Evolutionary conservation across 2,113 vertebrate genomes (phyloP).

Genomic region (Mus musculus): DNA sequence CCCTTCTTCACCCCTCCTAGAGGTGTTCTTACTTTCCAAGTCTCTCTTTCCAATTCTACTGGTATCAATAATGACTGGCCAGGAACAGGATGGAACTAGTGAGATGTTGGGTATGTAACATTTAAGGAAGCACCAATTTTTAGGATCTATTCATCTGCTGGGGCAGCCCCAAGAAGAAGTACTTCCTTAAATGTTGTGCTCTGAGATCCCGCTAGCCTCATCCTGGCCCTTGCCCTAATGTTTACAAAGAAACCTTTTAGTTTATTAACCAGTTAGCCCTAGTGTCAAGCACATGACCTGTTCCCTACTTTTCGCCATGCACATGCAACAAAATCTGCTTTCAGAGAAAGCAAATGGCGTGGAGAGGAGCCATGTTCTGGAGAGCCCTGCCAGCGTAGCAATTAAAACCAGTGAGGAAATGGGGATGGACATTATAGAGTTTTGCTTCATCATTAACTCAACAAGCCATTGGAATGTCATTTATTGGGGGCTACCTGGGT

Average conservation of each 20-base stretch:
- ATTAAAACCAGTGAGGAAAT: conserved; percentile 62
- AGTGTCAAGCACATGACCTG: conserved; percentile 21
- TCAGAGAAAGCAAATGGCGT: conserved; percentile 62
- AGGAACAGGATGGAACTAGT: background rate
- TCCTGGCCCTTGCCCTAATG: background rate
- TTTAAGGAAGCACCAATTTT: background rate
- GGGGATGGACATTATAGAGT: background rate
- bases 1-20: background rate
- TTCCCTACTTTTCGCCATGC: conserved; percentile 33
- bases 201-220: background rate
- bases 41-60: background rate
- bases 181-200: conserved; percentile 8
- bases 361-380: conserved; percentile 56
- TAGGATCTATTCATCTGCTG: background rate
- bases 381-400: conserved; percentile 57
- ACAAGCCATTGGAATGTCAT: background rate
- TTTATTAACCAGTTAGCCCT: conserved; percentile 61
- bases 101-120: background rate
- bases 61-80: background rate
- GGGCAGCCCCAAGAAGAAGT: background rate
- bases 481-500: conserved; percentile 6
- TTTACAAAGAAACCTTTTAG: conserved; percentile 43
- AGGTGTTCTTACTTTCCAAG: background rate
- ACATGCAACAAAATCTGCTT: conserved; percentile 45
- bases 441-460: conserved; percentile 58